Base-by-base conservation (phyloP, 2,797 vertebrate genomes). In the Cyprinodon diabolis region DNA sequence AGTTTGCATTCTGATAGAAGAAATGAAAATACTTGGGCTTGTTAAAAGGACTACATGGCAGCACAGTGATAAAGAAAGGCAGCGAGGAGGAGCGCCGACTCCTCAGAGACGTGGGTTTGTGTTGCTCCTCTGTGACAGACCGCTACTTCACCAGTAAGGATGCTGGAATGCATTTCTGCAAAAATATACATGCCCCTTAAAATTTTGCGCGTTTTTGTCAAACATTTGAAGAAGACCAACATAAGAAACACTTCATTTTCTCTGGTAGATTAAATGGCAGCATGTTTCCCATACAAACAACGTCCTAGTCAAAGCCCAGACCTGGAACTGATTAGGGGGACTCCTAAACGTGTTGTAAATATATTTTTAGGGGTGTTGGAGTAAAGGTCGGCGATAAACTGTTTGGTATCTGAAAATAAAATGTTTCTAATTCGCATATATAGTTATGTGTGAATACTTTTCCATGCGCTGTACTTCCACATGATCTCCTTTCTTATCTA, bases 41-140 rank as follows among this genome's bases (percentile, higher is more conserved):
- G 62, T 85, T 89, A 80, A 43, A 86, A 90, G 76, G 81, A 87
- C 92, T 91, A 86, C 88, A 90, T 90, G 89, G 80, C 69, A 88
- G 90, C 90, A 91, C 87, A 91, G 90, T 90, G 89, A 93, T 90
- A 83, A 10, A 80, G 75, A 81, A 84, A 84, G 65, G 65, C 71
- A 84, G 70, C 71, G 77, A 48, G 83, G 63, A 56, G 66, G 63
- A 74, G 77, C 7, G 13, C 48, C 78, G 74, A 75, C 75, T 1
- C 75, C 80, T 66, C 48, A 65, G 69, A 12, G 7, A 69, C 52
- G 60, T 78, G 66, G 81, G 79, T 76, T 72, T 4, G 8, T 7
- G 56, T 77, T 7, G 57, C 77, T 66, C 74, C 80, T 75, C 77
- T 83, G 73, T 85, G 76, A 79, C 65, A 25, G 73, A 69, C 65